Conservation (phyloP, 2,797 vertebrate genomes). For the Spondyliosoma cantharus region DNA sequence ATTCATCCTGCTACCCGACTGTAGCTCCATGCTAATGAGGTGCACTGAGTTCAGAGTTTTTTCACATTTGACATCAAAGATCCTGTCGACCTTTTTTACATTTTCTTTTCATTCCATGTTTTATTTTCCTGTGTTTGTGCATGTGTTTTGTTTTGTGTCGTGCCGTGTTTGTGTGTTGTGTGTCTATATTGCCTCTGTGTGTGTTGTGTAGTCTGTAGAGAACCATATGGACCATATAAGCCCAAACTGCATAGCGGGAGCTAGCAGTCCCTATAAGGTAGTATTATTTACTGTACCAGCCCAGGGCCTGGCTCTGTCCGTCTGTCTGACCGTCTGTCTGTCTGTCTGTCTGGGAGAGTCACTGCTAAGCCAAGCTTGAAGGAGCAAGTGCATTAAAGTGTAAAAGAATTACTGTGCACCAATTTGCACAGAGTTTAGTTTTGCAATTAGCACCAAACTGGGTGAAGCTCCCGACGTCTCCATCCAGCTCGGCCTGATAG, state of each 20-base stretch:
- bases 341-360: conserved; percentile 57
- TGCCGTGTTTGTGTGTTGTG: conserved; percentile 81
- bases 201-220: conserved; percentile 97
- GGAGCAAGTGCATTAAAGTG: conserved; percentile 40
- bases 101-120: conserved; percentile 86
- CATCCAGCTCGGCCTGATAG: conserved; percentile 68
- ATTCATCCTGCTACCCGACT: conserved; percentile 6
- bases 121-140: conserved; percentile 89
- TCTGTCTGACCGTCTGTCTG: conserved; percentile 35
- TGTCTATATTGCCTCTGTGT: conserved; percentile 82
- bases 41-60: conserved; percentile 22
- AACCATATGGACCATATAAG: conserved; percentile 94
- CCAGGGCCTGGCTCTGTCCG: conserved; percentile 78
- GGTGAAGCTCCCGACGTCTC: conserved; percentile 38
- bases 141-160: conserved; percentile 93
- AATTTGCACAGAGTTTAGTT: conserved; percentile 7
- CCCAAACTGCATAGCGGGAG: conserved; percentile 93
- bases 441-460: conserved; percentile 21
- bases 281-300: conserved; percentile 80
- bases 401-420: neutral
- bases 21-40: conserved; percentile 15
- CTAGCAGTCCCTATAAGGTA: conserved; percentile 94
- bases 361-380: conserved; percentile 65
- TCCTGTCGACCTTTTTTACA: conserved; percentile 58
- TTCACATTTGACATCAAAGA: conserved; percentile 48